These are phyloP conservation scores for Troides aeacus DNA, from an alignment of 2,888 invertebrate species.

Conservation along the genomic window DNA sequence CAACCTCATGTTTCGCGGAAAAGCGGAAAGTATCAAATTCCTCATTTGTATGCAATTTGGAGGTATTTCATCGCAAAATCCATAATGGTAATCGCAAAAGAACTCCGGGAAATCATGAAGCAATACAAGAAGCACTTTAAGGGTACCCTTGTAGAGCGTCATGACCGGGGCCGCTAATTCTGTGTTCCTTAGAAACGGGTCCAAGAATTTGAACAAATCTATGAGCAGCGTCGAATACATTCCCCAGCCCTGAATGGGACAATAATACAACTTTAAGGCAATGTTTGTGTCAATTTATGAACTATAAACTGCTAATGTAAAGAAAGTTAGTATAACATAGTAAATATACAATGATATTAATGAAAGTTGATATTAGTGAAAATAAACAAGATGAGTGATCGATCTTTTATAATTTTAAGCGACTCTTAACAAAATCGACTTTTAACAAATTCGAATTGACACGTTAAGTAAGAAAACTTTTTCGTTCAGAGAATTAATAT, in stretches of 20 bases:
- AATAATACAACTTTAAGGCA: slow-evolving; percentile 30
- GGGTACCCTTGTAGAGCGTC: slow-evolving; percentile 95
- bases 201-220: slow-evolving; percentile 97
- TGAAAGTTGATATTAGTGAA: too few species aligned
- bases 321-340: slow-evolving; percentile 17
- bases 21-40: slow-evolving; percentile 98
- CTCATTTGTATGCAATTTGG: slow-evolving; percentile 99
- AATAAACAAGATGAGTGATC: too few species aligned
- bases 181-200: slow-evolving; percentile 98
- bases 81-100: slow-evolving; percentile 99
- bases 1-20: slow-evolving; percentile 97
- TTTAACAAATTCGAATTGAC: too few species aligned
- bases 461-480: too few species aligned
- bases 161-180: slow-evolving; percentile 97
- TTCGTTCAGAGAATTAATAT: too few species aligned
- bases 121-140: slow-evolving; percentile 95
- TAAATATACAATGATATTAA: slow-evolving; percentile 1
- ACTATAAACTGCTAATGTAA: slow-evolving; percentile 23
- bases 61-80: slow-evolving; percentile 99
- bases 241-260: slow-evolving; percentile 87
- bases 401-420: too few species aligned
- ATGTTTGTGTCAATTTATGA: slow-evolving; percentile 17
- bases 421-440: too few species aligned
- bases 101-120: slow-evolving; percentile 99
- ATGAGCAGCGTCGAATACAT: slow-evolving; percentile 98